Evolutionary conservation across 2,797 vertebrate species (phyloP).

Genomic region (Cyclura pinguis): DNA sequence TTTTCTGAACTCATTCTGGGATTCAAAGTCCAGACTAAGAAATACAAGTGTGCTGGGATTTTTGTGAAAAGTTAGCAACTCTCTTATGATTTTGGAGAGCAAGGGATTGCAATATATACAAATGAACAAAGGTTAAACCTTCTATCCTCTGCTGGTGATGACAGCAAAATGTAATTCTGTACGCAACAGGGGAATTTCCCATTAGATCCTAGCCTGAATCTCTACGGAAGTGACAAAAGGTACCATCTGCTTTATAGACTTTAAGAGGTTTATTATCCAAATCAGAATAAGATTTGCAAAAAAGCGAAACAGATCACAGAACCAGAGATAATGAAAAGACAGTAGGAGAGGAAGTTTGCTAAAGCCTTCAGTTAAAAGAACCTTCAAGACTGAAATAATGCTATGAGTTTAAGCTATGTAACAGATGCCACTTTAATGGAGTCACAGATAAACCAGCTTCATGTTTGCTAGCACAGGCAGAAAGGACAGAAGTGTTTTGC

Average conservation of each 20-base stretch:
- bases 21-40: not conserved
- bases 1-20: not conserved
- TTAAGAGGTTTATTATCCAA: conserved; percentile 49
- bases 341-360: conserved; percentile 16
- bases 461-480: not conserved
- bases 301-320: conserved; percentile 27
- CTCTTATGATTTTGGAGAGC: not conserved
- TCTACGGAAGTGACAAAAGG: conserved; percentile 41
- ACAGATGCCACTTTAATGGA: conserved; percentile 9
- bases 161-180: conserved; percentile 40
- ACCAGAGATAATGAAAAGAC: conserved; percentile 40
- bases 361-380: conserved; percentile 25
- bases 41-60: not conserved
- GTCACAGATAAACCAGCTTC: conserved; percentile 23
- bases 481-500: not conserved
- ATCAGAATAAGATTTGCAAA: conserved; percentile 37
- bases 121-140: conserved; percentile 32
- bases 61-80: not conserved
- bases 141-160: conserved; percentile 37
- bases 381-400: conserved; percentile 28
- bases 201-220: conserved; percentile 37
- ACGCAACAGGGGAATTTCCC: conserved; percentile 47
- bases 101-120: conserved; percentile 1
- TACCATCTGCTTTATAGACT: conserved; percentile 48
- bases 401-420: not conserved